These are phyloP conservation scores for Takifugu ocellatus DNA, from an alignment of 2,797 vertebrate genomes.

Conservation along the genomic window DNA sequence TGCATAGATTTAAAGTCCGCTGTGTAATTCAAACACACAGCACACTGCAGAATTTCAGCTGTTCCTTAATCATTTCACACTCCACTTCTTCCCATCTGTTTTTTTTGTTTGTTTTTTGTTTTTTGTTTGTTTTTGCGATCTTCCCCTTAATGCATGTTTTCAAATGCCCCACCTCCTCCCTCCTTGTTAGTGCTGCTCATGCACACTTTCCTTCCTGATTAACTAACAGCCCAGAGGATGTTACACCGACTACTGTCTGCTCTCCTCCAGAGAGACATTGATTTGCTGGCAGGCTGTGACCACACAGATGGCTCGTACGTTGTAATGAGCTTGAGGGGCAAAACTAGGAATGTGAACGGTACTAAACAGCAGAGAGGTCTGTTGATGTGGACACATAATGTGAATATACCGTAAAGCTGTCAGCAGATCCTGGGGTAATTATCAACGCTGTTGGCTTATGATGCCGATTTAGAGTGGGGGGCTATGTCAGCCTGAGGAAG, in stretches of 20 bases:
- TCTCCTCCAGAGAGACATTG: conserved; percentile 39
- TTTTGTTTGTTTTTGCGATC: not conserved
- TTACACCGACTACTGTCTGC: conserved; percentile 29
- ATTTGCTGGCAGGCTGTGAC: conserved; percentile 52
- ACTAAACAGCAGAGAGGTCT: not conserved
- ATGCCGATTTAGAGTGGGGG: no score
- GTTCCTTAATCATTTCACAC: not conserved
- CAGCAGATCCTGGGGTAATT: no score
- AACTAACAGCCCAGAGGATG: conserved; percentile 55
- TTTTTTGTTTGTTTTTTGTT: not conserved
- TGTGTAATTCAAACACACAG: not conserved
- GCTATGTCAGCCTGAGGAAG: no score
- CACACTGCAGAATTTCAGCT: not conserved
- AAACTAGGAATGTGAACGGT: not conserved
- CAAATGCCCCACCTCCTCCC: not conserved
- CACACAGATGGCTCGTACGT: conserved; percentile 34
- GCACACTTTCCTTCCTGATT: conserved; percentile 52
- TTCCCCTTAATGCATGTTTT: not conserved
- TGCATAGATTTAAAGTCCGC: not conserved
- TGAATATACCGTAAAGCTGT: no score
- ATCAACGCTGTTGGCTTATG: no score
- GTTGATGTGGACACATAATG: no score
- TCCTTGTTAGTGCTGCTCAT: conserved; percentile 50
- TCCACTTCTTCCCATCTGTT: not conserved
- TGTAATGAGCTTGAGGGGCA: conserved; percentile 35